A percentile compares a stretch with the other conserved stretches of the same genome.
Conservation (phyloP, 2,888 invertebrate species). For the Holacanthella duospinosa region DNA sequence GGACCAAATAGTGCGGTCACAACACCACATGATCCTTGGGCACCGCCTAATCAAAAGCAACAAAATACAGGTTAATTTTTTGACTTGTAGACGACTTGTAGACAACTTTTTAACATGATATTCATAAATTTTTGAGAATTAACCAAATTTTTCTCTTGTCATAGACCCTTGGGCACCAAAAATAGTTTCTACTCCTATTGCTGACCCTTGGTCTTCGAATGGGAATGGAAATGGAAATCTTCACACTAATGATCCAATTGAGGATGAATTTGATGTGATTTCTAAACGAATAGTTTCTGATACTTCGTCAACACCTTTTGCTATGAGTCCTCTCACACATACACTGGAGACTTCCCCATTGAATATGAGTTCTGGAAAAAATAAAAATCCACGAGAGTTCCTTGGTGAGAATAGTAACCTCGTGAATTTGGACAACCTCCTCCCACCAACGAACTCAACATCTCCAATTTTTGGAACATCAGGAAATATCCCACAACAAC, state of each 20-base stretch:
- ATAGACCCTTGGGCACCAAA: constrained; percentile 38
- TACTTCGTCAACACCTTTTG: neutral
- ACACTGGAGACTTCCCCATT: neutral
- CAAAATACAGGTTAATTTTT: neutral
- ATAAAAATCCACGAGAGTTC: constrained; percentile 87
- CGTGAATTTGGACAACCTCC: constrained; percentile 94
- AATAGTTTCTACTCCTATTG: constrained; percentile 19
- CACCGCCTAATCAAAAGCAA: neutral
- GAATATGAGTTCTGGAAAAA: constrained; percentile 40
- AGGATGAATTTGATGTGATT: constrained; percentile 79
- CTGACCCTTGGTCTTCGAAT: constrained; percentile 42
- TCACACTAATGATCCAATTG: constrained; percentile 45
- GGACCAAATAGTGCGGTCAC: constrained; percentile 32
- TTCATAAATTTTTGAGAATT: too few relatives aligned
- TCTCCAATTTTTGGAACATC: constrained; percentile 12
- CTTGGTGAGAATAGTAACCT: constrained; percentile 92
- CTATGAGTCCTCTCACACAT: neutral
- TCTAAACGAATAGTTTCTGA: constrained; percentile 49
- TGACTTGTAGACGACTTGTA: too few relatives aligned
- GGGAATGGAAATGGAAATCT: constrained; percentile 17
- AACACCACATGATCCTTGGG: constrained; percentile 34
- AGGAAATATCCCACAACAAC: constrained; percentile 11
- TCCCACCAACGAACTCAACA: constrained; percentile 46
- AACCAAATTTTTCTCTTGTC: neutral
- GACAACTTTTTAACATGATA: too few relatives aligned